These are phyloP conservation scores for Thomomys bottae DNA, from an alignment of 2,113 vertebrate species.

Conservation along the genomic window DNA sequence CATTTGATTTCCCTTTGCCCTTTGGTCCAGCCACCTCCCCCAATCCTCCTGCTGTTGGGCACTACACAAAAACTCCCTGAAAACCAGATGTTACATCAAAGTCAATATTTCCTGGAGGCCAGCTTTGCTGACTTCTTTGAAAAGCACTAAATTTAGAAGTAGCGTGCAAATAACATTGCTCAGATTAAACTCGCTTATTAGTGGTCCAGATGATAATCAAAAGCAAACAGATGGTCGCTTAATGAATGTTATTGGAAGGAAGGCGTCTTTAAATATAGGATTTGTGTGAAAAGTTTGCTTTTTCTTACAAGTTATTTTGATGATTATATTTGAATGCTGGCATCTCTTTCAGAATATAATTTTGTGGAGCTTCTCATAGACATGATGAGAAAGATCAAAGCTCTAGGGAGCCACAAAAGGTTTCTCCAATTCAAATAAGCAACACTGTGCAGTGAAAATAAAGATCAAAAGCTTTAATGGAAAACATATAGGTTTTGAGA, in stretches of 20 bases:
- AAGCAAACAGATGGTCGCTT: constrained; percentile 78
- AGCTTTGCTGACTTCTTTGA: constrained; percentile 77
- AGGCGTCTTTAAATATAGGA: constrained; percentile 80
- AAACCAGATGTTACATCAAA: constrained; percentile 81
- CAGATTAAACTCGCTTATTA: constrained; percentile 75
- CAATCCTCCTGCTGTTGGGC: constrained; percentile 44
- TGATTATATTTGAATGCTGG: constrained; percentile 65
- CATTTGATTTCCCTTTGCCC: constrained; percentile 59
- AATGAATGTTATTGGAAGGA: constrained; percentile 80
- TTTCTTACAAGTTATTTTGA: constrained; percentile 76
- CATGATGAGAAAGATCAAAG: constrained; percentile 67
- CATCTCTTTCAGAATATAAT: constrained; percentile 66
- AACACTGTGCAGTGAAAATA: constrained; percentile 60
- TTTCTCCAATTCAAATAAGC: constrained; percentile 62
- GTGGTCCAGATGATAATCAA: constrained; percentile 77
- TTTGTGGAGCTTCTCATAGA: constrained; percentile 29
- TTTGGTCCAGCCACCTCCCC: constrained; percentile 37
- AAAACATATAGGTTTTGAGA: constrained; percentile 48
- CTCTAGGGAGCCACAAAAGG: constrained; percentile 33
- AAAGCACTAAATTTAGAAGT: constrained; percentile 80
- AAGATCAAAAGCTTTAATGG: constrained; percentile 55
- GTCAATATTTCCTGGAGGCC: constrained; percentile 77
- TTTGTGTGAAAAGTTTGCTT: constrained; percentile 78
- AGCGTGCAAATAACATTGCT: constrained; percentile 69
- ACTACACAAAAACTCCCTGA: constrained; percentile 70